Percentiles rank a stretch among this genome's conserved stretches.
Conservation (phyloP, 1,140 invertebrate species). For the Thrips palmi region DNA sequence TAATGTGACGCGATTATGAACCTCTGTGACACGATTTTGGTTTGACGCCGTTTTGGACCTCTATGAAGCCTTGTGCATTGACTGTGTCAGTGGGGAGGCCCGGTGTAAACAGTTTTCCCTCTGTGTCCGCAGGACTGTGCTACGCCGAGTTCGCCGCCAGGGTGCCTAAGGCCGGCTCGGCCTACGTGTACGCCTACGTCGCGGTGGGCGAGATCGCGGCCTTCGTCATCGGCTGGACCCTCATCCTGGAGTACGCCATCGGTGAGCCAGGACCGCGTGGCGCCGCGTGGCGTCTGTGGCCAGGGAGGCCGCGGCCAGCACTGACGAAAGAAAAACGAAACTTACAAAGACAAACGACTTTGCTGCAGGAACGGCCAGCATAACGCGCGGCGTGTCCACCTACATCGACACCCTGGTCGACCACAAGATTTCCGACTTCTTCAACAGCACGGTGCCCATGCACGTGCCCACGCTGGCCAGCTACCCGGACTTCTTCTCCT, state of each 20-base stretch:
- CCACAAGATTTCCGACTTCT: slow-evolving; percentile 46
- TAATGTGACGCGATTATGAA: neutral
- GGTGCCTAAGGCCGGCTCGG: slow-evolving; percentile 70
- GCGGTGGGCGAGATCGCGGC: slow-evolving; percentile 66
- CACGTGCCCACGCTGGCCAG: slow-evolving; percentile 35
- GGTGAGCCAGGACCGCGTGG: slow-evolving; percentile 29
- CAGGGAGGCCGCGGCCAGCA: no score
- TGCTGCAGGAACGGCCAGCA: slow-evolving; percentile 56
- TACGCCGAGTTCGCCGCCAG: slow-evolving; percentile 77
- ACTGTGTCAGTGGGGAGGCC: neutral
- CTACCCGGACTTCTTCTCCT: slow-evolving; percentile 18
- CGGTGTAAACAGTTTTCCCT: slow-evolving; percentile 23
- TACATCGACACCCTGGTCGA: slow-evolving; percentile 70
- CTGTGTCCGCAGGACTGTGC: slow-evolving; percentile 42
- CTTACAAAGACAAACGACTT: neutral
- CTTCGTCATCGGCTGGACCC: slow-evolving; percentile 73
- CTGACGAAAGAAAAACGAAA: no score
- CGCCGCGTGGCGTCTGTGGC: neutral
- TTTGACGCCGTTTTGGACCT: slow-evolving; percentile 5
- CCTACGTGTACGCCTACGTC: slow-evolving; percentile 78
- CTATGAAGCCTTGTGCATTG: neutral
- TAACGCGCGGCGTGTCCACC: slow-evolving; percentile 77
- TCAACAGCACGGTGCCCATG: slow-evolving; percentile 49
- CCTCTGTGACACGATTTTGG: slow-evolving; percentile 2
- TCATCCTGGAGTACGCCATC: slow-evolving; percentile 78